Percentiles rank a stretch among this genome's conserved stretches.
Evolutionary conservation across 2,797 vertebrate genomes (phyloP).

Genomic region (Pampus argenteus): DNA sequence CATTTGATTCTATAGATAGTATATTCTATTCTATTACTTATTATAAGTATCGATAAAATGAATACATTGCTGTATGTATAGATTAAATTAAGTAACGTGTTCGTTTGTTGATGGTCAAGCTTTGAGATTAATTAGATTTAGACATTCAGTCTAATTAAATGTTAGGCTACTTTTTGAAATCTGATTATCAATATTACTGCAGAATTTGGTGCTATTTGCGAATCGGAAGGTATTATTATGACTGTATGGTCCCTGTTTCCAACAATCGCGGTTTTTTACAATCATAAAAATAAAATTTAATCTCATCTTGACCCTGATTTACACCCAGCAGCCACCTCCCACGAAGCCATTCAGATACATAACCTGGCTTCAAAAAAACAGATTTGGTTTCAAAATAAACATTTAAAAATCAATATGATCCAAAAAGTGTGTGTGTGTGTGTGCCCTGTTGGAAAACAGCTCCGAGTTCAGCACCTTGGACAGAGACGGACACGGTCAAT

Average conservation of each 20-base stretch:
- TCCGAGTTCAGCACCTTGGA: conserved; percentile 63
- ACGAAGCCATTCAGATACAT: conserved; percentile 19
- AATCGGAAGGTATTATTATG: neutral
- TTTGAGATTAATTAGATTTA: neutral
- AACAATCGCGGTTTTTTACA: neutral
- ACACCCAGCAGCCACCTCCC: neutral
- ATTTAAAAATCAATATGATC: conserved; percentile 38
- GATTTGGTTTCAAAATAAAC: conserved; percentile 19
- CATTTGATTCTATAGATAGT: neutral
- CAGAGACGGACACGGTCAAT: conserved; percentile 25
- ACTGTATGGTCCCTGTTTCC: neutral
- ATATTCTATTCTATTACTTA: neutral
- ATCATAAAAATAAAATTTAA: neutral
- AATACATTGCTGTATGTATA: no score
- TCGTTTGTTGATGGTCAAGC: neutral
- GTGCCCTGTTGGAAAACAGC: neutral
- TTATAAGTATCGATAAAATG: neutral
- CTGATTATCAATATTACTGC: neutral
- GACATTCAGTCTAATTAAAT: neutral
- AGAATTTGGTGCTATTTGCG: neutral
- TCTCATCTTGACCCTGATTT: conserved; percentile 32
- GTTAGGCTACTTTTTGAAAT: neutral
- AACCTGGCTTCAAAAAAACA: neutral
- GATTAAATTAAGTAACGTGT: neutral
- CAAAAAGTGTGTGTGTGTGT: conserved; percentile 4